Base-by-base conservation (phyloP, 2,113 vertebrate genomes). In the Pardalotus punctatus region DNA sequence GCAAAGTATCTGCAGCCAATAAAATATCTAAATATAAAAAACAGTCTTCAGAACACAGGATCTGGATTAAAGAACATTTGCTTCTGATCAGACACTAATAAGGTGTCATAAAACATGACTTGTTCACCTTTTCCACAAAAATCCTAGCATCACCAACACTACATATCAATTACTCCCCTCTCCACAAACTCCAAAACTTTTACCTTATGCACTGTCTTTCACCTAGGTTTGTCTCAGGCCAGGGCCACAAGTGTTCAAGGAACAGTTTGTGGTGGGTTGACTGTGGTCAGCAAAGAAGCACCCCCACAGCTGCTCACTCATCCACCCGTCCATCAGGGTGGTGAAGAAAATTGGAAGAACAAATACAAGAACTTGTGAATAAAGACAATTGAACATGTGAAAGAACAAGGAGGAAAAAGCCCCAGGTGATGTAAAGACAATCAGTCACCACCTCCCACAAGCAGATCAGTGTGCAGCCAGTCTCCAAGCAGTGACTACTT, bases 231-330 rank as follows among this genome's bases (percentile, higher is more conserved):
- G 10, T 31, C 43, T 72, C 54, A 20, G 24, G 28, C 8, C 25
- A 45, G 28, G 10, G 20, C 2, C 12, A 62, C 20, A 78, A 38
- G 14, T 29, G 16, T 83, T 62, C 22, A 50, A 28, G 28, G 7
- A n/a, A 14, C 21, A 66, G 13, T 56, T 43, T 27, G 15, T n/a
- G 14, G 31, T 10, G 19, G 4, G 12, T 27, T 84, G 15, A n/a
- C 21, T 19, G 38, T 7, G 9, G 13, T 9, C 74, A 78, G 25
- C 47, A 87, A 4, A 15, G 25, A 25, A 70, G 19, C 13, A 54
- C 12, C 6, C 9, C 10, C 17, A 5, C 27, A 71, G 8, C 18
- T 0, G 0, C 21, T 17, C 5, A 1, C 29, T 61, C 20, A 65
- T 25, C 3, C 14, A 27, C 9, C 3, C 7, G 47, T 45, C 38